Conservation (phyloP, 2,888 invertebrate species). For the Trichogramma dendrolimi region DNA sequence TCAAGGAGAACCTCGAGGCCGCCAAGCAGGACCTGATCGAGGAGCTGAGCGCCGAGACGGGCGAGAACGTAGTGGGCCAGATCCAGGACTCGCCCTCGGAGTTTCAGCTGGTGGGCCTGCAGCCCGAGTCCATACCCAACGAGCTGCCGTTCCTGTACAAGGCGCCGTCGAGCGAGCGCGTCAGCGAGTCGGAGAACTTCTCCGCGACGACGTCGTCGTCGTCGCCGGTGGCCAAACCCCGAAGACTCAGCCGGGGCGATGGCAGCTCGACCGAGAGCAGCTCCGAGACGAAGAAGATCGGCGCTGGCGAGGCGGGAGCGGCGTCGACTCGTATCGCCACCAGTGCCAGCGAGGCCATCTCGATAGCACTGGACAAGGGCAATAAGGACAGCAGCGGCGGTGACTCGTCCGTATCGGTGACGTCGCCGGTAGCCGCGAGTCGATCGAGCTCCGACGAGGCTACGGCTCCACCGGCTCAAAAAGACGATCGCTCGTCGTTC, state of each 20-base stretch:
- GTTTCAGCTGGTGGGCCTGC: slow-evolving; percentile 63
- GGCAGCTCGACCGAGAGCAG: slow-evolving; percentile 46
- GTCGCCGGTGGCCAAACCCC: slow-evolving; percentile 37
- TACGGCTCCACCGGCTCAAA: slow-evolving; percentile 9
- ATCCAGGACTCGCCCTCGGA: slow-evolving; percentile 69
- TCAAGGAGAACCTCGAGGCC: slow-evolving; percentile 67
- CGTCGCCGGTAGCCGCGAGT: slow-evolving; percentile 39
- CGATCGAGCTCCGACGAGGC: slow-evolving; percentile 47
- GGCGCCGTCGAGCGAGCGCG: slow-evolving; percentile 46
- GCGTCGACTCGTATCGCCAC: too few species aligned
- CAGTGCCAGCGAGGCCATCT: too few species aligned
- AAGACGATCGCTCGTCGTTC: slow-evolving; percentile 36
- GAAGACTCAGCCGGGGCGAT: slow-evolving; percentile 30
- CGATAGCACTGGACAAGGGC: too few species aligned
- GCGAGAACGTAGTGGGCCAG: slow-evolving; percentile 50
- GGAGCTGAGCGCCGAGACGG: slow-evolving; percentile 61
- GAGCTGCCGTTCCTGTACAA: slow-evolving; percentile 55
- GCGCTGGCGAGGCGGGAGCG: slow-evolving; percentile 39
- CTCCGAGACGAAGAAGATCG: slow-evolving; percentile 16
- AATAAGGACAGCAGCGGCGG: too few species aligned
- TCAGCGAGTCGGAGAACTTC: slow-evolving; percentile 39
- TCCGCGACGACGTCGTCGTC: slow-evolving; percentile 31
- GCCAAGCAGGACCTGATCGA: slow-evolving; percentile 68
- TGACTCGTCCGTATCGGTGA: slow-evolving; percentile 3
- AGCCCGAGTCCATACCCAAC: slow-evolving; percentile 60